A percentile compares a stretch with the other conserved stretches of the same genome.
Conservation (phyloP, 2,888 invertebrate genomes). For the Hesperia comma region DNA sequence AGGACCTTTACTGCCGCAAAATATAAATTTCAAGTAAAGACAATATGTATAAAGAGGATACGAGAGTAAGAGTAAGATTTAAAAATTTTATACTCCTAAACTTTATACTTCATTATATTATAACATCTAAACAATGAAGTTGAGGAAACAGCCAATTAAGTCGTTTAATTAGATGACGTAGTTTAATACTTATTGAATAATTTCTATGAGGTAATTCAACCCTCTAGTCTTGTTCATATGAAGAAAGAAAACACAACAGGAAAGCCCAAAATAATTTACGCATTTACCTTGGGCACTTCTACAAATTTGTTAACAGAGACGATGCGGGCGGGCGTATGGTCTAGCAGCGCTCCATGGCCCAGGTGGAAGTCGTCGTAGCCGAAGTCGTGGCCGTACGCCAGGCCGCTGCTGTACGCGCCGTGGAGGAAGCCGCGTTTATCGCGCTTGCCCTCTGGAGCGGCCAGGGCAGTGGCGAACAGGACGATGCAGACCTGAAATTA, state of each 20-base stretch:
- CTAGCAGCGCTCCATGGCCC: slow-evolving; percentile 44
- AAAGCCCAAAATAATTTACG: neutral
- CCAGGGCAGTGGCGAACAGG: slow-evolving; percentile 46
- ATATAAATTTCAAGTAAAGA: too few relatives aligned
- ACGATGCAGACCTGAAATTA: slow-evolving; percentile 44
- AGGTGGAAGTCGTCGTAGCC: slow-evolving; percentile 42
- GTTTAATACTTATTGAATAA: too few relatives aligned
- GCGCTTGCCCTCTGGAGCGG: slow-evolving; percentile 50
- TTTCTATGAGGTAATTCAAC: too few relatives aligned
- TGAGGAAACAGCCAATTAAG: too few relatives aligned
- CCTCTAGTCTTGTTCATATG: too few relatives aligned
- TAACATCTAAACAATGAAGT: too few relatives aligned
- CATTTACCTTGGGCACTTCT: slow-evolving; percentile 55
- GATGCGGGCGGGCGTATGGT: slow-evolving; percentile 49
- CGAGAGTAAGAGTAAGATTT: too few relatives aligned
- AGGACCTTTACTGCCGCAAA: too few relatives aligned
- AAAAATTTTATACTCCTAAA: too few relatives aligned
- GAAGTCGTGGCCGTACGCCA: slow-evolving; percentile 5
- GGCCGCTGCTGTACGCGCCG: slow-evolving; percentile 36
- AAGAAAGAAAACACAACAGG: neutral
- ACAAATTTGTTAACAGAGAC: slow-evolving; percentile 57
- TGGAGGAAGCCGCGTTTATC: slow-evolving; percentile 52
- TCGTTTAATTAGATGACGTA: too few relatives aligned
- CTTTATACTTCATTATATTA: too few relatives aligned
- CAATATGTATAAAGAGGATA: too few relatives aligned